phyloP scores from a whole-genome alignment of 2,113 vertebrate species.

The Nothoprocta perdicaria region DNA sequence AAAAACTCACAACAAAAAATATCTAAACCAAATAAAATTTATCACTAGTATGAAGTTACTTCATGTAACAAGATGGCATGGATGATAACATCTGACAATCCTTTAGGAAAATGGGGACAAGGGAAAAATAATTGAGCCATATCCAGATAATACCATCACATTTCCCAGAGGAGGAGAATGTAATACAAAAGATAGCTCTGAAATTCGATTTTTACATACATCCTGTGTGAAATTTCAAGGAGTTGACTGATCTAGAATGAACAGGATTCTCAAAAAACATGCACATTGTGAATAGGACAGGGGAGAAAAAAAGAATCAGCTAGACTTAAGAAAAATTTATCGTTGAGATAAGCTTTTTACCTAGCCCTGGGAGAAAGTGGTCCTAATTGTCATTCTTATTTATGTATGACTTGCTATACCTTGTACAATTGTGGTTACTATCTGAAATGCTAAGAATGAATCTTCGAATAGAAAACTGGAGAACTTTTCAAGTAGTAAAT shows the following conservation, averaged over 20 bases:
- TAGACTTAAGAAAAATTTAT: not conserved
- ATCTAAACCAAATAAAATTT: not conserved
- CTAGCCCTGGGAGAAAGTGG: not conserved
- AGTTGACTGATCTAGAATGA: not conserved
- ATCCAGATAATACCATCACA: not conserved
- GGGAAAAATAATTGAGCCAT: not conserved
- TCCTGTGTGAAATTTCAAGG: not conserved
- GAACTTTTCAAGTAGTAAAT: not conserved
- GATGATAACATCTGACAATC: not conserved
- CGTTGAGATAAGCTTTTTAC: not conserved
- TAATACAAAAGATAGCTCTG: not conserved
- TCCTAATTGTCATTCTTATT: not conserved
- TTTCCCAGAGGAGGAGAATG: not conserved
- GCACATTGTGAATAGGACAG: not conserved
- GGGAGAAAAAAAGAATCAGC: not conserved
- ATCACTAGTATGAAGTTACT: not conserved
- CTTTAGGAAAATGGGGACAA: not conserved
- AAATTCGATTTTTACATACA: not conserved
- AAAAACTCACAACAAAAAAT: not conserved
- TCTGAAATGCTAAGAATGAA: not conserved
- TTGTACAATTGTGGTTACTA: not conserved
- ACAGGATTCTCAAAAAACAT: not conserved
- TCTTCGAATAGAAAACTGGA: not conserved
- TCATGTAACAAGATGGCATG: not conserved
- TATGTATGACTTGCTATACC: not conserved